phyloP scores from a whole-genome alignment of 1,140 invertebrate species.

The Physella acuta region DNA sequence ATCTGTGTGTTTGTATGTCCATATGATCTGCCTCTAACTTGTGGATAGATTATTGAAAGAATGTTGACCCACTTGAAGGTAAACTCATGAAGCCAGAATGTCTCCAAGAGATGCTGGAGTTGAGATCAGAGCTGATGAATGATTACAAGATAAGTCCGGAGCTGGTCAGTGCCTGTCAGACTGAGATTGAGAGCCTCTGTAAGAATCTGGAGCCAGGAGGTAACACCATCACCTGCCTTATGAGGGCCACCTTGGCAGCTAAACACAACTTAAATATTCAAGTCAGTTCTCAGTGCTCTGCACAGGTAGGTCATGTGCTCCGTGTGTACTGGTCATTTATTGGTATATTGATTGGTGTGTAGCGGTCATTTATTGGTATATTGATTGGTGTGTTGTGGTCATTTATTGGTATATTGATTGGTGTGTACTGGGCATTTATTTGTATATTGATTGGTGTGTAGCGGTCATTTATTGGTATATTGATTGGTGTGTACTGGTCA shows the following conservation, averaged over 20 bases:
- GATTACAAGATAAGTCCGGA: constrained; percentile 91
- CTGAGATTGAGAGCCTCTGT: constrained; percentile 72
- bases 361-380: not conserved
- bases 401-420: not conserved
- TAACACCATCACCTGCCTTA: constrained; percentile 91
- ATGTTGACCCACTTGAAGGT: no score
- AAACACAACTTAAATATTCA: not conserved
- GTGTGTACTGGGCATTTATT: not conserved
- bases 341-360: no score
- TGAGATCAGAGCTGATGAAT: constrained; percentile 86
- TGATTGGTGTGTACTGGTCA: not conserved
- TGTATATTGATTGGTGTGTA: not conserved
- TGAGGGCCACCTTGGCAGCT: no score
- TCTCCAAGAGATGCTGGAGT: constrained; percentile 80
- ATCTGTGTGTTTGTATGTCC: constrained; percentile 7
- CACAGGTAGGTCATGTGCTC: constrained; percentile 37
- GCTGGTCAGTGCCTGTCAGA: constrained; percentile 79
- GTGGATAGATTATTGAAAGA: no score
- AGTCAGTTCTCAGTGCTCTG: constrained; percentile 35
- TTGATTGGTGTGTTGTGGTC: not conserved
- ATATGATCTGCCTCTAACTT: no score
- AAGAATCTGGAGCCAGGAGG: constrained; percentile 73
- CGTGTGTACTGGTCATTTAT: no score
- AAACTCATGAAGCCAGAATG: constrained; percentile 74
- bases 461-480: not conserved